Evolutionary conservation across 1,140 invertebrate genomes (phyloP).

Genomic region (Caerostris extrusa): DNA sequence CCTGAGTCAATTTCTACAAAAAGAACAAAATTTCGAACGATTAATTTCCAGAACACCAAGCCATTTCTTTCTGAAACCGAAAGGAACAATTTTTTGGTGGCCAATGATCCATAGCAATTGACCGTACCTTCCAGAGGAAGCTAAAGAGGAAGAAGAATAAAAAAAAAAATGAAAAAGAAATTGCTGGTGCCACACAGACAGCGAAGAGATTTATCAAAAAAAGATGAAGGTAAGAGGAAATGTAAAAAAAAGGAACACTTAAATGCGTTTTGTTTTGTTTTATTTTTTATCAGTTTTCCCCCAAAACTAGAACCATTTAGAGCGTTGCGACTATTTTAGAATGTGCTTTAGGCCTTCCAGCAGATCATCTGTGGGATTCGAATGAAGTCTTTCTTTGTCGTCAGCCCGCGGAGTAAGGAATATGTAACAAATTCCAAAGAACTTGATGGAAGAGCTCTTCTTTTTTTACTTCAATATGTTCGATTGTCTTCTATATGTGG

Average conservation of each 20-base stretch:
- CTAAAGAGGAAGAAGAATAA: neutral
- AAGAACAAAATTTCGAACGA: neutral
- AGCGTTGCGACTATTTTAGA: slow-evolving; percentile 51
- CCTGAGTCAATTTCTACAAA: too few species aligned
- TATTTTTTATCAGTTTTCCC: slow-evolving; percentile 27
- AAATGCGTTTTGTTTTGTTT: neutral
- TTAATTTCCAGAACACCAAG: neutral
- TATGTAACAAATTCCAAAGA: neutral
- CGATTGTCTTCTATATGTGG: neutral
- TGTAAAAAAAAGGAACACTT: slow-evolving; percentile 28
- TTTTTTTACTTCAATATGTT: neutral
- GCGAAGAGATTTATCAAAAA: slow-evolving; percentile 26
- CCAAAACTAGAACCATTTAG: slow-evolving; percentile 23
- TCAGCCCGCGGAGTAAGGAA: neutral
- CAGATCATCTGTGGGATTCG: neutral
- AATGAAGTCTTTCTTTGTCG: neutral
- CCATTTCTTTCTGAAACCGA: neutral
- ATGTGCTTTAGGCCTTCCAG: neutral
- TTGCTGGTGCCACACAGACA: neutral
- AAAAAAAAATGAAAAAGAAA: neutral
- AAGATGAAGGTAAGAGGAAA: slow-evolving; percentile 21
- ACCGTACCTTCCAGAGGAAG: neutral
- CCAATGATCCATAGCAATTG: too few species aligned
- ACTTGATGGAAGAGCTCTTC: neutral
- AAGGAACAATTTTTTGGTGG: neutral